Evolutionary conservation across 2,888 invertebrate genomes (phyloP).

Genomic region (Trissonchulus latispiculum): DNA sequence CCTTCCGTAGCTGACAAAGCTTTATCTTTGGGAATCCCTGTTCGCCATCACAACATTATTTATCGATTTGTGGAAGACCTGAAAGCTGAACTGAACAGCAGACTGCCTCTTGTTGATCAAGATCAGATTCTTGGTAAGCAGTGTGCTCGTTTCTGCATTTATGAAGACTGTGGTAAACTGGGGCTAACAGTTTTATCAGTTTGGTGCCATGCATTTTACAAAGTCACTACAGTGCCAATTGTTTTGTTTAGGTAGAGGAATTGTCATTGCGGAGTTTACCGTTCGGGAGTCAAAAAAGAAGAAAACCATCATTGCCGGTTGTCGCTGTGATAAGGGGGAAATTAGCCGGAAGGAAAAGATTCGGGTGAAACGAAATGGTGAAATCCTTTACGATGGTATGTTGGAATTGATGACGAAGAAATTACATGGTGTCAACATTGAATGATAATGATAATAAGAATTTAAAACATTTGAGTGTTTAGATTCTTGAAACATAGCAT

Average conservation of each 20-base stretch:
- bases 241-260: constrained; percentile 61
- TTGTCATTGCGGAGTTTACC: constrained; percentile 68
- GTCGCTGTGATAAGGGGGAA: constrained; percentile 66
- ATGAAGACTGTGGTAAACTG: too few relatives aligned
- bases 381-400: constrained; percentile 16
- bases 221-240: too few relatives aligned
- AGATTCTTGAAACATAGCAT: background rate
- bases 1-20: constrained; percentile 49
- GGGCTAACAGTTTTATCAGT: too few relatives aligned
- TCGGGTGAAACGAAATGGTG: constrained; percentile 56
- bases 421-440: background rate
- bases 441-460: too few relatives aligned
- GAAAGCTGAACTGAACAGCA: constrained; percentile 60
- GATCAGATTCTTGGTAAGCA: constrained; percentile 67
- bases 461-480: too few relatives aligned
- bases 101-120: constrained; percentile 60
- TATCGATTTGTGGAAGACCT: constrained; percentile 83
- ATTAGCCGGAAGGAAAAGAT: constrained; percentile 60
- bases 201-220: too few relatives aligned
- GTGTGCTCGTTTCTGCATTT: too few relatives aligned
- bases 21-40: constrained; percentile 51
- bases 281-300: constrained; percentile 60
- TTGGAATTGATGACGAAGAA: background rate
- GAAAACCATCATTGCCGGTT: constrained; percentile 76
- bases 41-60: constrained; percentile 73